These are phyloP conservation scores for Arion vulgaris DNA, from an alignment of 1,140 invertebrate genomes.

Conservation along the genomic window DNA sequence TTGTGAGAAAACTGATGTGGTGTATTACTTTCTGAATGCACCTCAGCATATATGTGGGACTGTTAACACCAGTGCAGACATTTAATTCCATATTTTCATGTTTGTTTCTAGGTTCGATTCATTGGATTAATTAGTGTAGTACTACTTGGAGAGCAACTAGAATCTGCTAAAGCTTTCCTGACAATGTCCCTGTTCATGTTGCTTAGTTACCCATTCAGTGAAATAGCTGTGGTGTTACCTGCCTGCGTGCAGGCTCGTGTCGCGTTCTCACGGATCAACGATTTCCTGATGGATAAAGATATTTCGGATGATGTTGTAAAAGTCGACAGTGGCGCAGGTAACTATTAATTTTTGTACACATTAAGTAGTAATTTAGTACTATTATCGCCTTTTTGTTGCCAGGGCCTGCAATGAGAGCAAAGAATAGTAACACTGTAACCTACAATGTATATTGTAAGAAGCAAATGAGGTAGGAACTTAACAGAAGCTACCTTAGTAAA, in stretches of 20 bases:
- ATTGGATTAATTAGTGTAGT: not conserved
- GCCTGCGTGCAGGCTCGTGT: not conserved
- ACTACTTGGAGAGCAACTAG: not conserved
- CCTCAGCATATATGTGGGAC: too few species aligned
- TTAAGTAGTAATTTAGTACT: too few species aligned
- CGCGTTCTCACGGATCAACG: not conserved
- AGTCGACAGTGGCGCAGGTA: not conserved
- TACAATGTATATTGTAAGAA: too few species aligned
- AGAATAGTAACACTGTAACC: too few species aligned
- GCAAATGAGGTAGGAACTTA: too few species aligned
- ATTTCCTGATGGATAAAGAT: constrained; percentile 5
- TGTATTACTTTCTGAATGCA: too few species aligned
- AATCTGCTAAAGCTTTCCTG: constrained; percentile 12
- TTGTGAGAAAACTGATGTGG: too few species aligned
- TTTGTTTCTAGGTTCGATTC: constrained; percentile 5
- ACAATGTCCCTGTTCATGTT: not conserved
- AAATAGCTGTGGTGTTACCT: not conserved
- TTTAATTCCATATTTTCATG: not conserved
- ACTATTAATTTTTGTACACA: too few species aligned
- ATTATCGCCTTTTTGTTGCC: too few species aligned
- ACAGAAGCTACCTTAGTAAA: too few species aligned
- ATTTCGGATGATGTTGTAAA: constrained; percentile 26
- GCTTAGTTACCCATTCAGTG: constrained; percentile 6
- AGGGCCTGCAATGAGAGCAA: too few species aligned
- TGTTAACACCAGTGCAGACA: too few species aligned